These are phyloP conservation scores for Zapornia atra DNA, from an alignment of 2,113 vertebrate species.

Conservation along the genomic window DNA sequence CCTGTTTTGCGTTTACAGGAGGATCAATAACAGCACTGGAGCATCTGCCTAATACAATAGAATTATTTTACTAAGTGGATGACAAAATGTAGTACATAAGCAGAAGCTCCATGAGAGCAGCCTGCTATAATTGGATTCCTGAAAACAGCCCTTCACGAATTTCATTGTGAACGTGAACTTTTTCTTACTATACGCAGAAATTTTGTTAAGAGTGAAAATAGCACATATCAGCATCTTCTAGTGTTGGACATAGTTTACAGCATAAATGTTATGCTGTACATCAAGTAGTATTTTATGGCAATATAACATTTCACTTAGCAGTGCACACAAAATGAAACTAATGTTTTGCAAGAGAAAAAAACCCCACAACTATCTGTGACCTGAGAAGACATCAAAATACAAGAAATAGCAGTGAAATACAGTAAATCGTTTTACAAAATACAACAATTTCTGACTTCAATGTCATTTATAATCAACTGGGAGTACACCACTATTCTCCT, in stretches of 20 bases:
- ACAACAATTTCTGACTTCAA: background rate
- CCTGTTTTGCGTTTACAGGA: background rate
- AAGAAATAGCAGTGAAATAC: background rate
- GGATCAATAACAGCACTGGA: background rate
- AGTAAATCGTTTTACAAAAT: background rate
- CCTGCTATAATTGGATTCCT: background rate
- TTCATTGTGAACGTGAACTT: background rate
- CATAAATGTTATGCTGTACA: background rate
- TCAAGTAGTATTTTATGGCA: background rate
- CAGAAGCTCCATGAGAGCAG: background rate
- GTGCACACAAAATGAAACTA: background rate
- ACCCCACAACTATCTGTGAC: background rate
- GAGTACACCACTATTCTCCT: background rate
- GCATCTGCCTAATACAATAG: background rate
- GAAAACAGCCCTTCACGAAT: background rate
- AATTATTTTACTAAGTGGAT: background rate
- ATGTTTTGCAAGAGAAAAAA: background rate
- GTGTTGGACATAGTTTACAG: background rate
- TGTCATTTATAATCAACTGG: background rate
- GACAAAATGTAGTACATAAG: background rate
- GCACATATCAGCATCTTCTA: background rate
- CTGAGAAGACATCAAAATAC: background rate
- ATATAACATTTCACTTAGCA: background rate
- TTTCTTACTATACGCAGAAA: background rate
- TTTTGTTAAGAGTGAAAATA: background rate